Percentiles rank a stretch among this genome's conserved stretches.
Conservation (phyloP, 2,888 invertebrate species). For the Tetrapedia diversipes region DNA sequence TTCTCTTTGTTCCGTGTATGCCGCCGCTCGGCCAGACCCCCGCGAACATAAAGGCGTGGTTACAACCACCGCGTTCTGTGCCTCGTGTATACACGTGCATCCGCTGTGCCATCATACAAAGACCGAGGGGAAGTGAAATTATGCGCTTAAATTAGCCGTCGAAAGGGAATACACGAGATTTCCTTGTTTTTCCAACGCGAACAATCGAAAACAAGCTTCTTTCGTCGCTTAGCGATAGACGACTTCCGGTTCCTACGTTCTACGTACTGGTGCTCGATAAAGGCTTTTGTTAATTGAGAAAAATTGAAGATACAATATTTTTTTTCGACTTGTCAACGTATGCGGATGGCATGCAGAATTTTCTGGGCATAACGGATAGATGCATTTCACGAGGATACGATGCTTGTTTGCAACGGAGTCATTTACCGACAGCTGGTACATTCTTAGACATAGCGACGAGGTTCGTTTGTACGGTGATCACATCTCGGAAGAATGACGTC, state of each 20-base stretch:
- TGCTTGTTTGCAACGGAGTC: slow-evolving; percentile 11
- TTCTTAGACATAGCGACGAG: slow-evolving; percentile 33
- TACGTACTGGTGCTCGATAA: too few species aligned
- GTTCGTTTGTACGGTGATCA: slow-evolving; percentile 53
- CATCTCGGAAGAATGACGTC: slow-evolving; percentile 75
- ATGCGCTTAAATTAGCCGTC: slow-evolving; percentile 25
- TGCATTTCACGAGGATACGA: neutral
- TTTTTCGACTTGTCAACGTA: neutral
- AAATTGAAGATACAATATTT: neutral
- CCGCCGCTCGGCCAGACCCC: slow-evolving; percentile 59
- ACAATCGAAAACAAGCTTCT: neutral
- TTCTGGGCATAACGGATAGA: slow-evolving; percentile 7
- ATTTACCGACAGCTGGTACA: slow-evolving; percentile 53
- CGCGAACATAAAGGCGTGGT: slow-evolving; percentile 64
- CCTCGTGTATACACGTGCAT: slow-evolving; percentile 33
- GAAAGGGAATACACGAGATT: neutral
- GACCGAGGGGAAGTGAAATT: slow-evolving; percentile 10
- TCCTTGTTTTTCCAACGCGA: neutral
- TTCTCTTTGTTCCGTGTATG: slow-evolving; percentile 66
- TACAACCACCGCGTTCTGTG: slow-evolving; percentile 47
- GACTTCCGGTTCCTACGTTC: neutral
- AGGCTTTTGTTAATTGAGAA: neutral
- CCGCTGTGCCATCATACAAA: slow-evolving; percentile 15
- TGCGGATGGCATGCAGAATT: neutral
- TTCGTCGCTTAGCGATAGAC: neutral